phyloP scores from a whole-genome alignment of 2,113 vertebrate species.

The Pluvianellus socialis region DNA sequence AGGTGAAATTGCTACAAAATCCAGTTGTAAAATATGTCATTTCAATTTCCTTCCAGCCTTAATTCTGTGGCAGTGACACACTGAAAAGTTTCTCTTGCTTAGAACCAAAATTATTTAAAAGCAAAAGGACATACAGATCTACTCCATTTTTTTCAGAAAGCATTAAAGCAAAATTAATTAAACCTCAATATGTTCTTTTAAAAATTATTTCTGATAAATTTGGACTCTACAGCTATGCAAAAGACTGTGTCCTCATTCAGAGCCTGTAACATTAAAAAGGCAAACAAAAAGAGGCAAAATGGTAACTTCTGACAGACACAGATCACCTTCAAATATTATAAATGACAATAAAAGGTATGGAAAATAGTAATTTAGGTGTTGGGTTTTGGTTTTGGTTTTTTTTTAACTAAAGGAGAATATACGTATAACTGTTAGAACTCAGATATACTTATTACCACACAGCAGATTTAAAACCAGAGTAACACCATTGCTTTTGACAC shows the following conservation, averaged over 20 bases:
- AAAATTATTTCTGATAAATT: neutral
- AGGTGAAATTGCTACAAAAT: neutral
- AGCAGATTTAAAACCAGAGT: neutral
- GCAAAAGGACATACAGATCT: neutral
- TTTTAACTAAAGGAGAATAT: neutral
- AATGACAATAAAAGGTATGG: neutral
- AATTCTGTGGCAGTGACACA: neutral
- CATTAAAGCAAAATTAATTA: neutral
- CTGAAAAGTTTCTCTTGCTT: neutral
- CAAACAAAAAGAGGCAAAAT: neutral
- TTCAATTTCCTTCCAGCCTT: neutral
- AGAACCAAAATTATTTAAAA: neutral
- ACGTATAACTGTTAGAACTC: neutral
- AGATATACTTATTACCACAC: neutral
- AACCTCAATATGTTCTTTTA: neutral
- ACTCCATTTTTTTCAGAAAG: slow-evolving; percentile 3
- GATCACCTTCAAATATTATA: neutral
- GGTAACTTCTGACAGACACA: neutral
- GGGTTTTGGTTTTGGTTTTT: neutral
- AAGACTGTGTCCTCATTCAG: neutral
- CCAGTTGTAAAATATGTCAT: neutral
- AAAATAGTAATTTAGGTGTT: neutral
- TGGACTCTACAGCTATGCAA: neutral
- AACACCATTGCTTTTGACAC: neutral
- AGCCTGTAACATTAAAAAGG: neutral